Percentiles rank a stretch among this genome's conserved stretches.
Evolutionary conservation across 2,888 invertebrate genomes (phyloP).

Genomic region (Noctuana brunneofusca): DNA sequence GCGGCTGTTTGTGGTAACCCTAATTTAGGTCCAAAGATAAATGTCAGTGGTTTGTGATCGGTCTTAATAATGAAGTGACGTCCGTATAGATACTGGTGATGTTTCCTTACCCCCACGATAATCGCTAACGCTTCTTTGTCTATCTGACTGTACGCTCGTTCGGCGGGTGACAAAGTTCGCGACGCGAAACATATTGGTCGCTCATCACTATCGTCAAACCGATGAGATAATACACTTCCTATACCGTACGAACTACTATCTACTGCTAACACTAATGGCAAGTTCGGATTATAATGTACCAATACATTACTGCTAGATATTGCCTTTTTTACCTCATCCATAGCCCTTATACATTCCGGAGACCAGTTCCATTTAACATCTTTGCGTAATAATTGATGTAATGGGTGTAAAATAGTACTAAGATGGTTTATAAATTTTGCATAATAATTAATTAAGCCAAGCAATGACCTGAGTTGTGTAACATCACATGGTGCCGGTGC

Average conservation of each 20-base stretch:
- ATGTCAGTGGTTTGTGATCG: constrained; percentile 57
- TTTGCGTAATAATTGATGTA: constrained; percentile 20
- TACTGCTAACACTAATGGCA: constrained; percentile 33
- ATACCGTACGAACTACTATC: constrained; percentile 39
- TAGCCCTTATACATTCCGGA: constrained; percentile 21
- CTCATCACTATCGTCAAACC: constrained; percentile 35
- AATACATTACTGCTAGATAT: constrained; percentile 35
- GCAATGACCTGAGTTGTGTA: constrained; percentile 33
- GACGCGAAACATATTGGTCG: constrained; percentile 43
- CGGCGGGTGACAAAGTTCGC: constrained; percentile 39
- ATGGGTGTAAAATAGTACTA: constrained; percentile 16
- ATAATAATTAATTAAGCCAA: constrained; percentile 27
- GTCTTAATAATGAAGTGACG: constrained; percentile 48
- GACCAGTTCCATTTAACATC: constrained; percentile 13
- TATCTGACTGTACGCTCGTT: constrained; percentile 42
- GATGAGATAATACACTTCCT: constrained; percentile 41
- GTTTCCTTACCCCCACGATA: constrained; percentile 40
- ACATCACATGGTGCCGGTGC: constrained; percentile 37
- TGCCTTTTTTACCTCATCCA: constrained; percentile 36
- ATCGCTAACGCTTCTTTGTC: constrained; percentile 45
- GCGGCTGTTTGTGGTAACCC: constrained; percentile 48
- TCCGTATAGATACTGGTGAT: constrained; percentile 44
- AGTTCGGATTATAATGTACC: constrained; percentile 39
- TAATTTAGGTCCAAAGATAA: constrained; percentile 48
- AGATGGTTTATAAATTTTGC: constrained; percentile 14